A percentile compares a stretch with the other conserved stretches of the same genome.
Evolutionary conservation across 2,797 vertebrate species (phyloP).

Genomic region (Enteromius argenteus): DNA sequence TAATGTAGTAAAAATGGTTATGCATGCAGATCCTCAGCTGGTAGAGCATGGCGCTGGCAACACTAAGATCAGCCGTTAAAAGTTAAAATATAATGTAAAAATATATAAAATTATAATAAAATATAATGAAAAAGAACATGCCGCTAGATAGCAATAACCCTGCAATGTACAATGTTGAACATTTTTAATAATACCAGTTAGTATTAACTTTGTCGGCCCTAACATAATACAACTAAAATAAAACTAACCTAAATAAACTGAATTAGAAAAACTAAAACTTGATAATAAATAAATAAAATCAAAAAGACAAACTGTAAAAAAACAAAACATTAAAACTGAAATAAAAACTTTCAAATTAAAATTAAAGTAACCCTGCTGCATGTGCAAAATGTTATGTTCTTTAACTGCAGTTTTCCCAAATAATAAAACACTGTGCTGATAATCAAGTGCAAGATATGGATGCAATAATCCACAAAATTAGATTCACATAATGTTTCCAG

Average conservation of each 20-base stretch:
- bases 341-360: too few relatives aligned
- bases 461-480: neutral
- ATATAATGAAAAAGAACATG: neutral
- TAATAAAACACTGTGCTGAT: neutral
- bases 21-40: conserved; percentile 1
- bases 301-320: neutral
- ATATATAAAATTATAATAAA: too few relatives aligned
- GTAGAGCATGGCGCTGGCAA: neutral
- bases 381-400: neutral
- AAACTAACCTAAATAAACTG: neutral
- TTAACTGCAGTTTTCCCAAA: neutral
- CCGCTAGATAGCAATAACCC: neutral
- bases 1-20: conserved; percentile 28
- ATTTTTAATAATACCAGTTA: neutral
- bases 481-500: neutral
- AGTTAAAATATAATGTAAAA: too few relatives aligned
- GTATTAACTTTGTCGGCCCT: neutral
- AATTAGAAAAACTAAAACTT: neutral
- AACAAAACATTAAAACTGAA: neutral
- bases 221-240: neutral
- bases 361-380: neutral
- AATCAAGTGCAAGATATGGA: neutral
- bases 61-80: neutral
- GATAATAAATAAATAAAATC: neutral
- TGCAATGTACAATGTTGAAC: neutral